Evolutionary conservation across 2,113 vertebrate species (phyloP).

Genomic region (Pelecanus crispus): DNA sequence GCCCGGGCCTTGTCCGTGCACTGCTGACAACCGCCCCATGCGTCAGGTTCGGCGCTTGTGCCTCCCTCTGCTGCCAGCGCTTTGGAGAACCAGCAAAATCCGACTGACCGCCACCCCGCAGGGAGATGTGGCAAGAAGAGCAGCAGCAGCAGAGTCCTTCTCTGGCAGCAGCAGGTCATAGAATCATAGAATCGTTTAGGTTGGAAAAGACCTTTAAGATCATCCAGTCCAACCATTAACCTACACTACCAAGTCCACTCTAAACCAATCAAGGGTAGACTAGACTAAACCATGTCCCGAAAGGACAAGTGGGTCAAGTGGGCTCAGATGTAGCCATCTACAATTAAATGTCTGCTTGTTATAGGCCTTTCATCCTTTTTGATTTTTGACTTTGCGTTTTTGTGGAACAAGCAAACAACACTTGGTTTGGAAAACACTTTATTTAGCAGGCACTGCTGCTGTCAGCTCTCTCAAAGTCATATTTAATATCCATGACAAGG

Average conservation of each 20-base stretch:
- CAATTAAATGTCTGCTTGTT: neutral
- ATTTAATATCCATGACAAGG: neutral
- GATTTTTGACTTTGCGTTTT: neutral
- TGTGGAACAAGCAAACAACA: neutral
- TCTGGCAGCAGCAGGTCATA: neutral
- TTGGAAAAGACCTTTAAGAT: no score
- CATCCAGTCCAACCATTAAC: no score
- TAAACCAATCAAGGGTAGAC: no score
- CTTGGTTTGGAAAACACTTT: neutral
- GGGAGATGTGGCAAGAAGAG: neutral
- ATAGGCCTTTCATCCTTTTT: neutral
- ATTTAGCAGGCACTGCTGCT: neutral
- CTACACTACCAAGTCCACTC: no score
- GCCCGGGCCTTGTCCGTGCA: rapidly evolving
- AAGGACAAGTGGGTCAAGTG: no score
- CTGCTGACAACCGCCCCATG: neutral
- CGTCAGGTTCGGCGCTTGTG: rapidly evolving
- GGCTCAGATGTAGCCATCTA: neutral
- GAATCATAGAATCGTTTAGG: no score
- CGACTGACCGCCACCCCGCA: rapidly evolving
- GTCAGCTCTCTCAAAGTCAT: neutral
- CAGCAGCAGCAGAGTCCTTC: neutral
- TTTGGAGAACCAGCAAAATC: neutral
- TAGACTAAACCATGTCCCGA: no score
- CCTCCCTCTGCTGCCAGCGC: neutral